Evolutionary conservation across 37 sponge, comb jelly and placozoan genomes (phyloP).

Genomic region (Geodia barretti): DNA sequence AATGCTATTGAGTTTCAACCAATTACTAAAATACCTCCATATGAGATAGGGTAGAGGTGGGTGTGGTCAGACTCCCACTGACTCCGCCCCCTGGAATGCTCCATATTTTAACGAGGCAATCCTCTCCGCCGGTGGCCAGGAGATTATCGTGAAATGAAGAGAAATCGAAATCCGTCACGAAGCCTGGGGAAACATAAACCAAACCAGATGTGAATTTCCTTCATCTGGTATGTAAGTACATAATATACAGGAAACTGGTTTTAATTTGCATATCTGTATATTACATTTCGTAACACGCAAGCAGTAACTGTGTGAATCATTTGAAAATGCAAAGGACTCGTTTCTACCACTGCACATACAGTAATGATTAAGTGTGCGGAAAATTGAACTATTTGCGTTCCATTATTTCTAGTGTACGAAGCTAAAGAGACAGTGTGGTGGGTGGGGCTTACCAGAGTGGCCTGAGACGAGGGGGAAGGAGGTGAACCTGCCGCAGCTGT

Average conservation of each 20-base stretch:
- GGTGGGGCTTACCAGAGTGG: constrained; percentile 32
- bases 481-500: constrained; percentile 52
- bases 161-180: constrained; percentile 82
- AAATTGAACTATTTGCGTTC: no score
- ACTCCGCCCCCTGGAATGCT: constrained; percentile 55
- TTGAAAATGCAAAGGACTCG: no score
- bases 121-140: constrained; percentile 84
- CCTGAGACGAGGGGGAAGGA: constrained; percentile 62
- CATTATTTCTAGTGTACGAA: not conserved
- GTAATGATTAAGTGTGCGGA: no score
- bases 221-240: no score
- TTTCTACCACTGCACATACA: no score
- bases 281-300: no score
- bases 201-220: no score
- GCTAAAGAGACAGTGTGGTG: not conserved
- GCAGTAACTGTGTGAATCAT: no score
- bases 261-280: no score
- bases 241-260: no score
- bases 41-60: constrained; percentile 19
- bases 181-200: constrained; percentile 23
- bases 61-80: constrained; percentile 19
- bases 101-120: constrained; percentile 81
- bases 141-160: constrained; percentile 82
- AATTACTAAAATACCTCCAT: constrained; percentile 61
- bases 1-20: no score